Evolutionary conservation across 2,797 vertebrate species (phyloP), one percentile per base, ranked within the genome.

Genomic region (Crocodylus rhombifer): DNA sequence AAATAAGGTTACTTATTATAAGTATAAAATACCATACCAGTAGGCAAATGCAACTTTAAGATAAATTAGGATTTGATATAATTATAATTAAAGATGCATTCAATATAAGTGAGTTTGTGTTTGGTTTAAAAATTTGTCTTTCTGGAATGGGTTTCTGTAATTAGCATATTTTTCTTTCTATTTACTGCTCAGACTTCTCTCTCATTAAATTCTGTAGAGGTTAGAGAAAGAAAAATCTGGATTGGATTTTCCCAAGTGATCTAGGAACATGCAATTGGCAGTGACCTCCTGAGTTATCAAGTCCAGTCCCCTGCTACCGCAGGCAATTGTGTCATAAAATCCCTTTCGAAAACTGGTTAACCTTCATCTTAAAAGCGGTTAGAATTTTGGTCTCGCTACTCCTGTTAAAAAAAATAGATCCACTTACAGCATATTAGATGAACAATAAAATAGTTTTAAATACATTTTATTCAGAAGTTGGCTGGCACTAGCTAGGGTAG

Each of bases 11-110:
- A 55, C 76, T 14, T 73, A 80, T n/a, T 84, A 61, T 20, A 80
- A 67, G 2, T 16, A 57, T 73, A 88, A 65, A 30, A n/a, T 0
- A 3, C 17, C n/a, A 84, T 36, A 5, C 73, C 14, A 80, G 30
- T 18, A 86, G 28, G 82, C 12, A 90, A 89, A 78, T 60, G 36
- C 13, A 84, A 65, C 86, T 93, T 92, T 89, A 4, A 60, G 55
- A 93, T 62, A 23, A 94, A 79, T 81, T 65, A 83, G 15, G 14
- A 23, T 80, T 30, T 92, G 7, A 28, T 84, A 80, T 74, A 69
- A 78, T 78, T 82, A 89, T 69, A 89, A 84, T 62, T 71, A 75
- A 11, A 42, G 30, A 61, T 90, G 6, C 83, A 94, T 85, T 6
- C n/a, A 30, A 88, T 85, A 14, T 51, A 90, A 90, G 62, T 2